phyloP scores from a whole-genome alignment of 2,113 vertebrate genomes.

The Indicator maculatus region DNA sequence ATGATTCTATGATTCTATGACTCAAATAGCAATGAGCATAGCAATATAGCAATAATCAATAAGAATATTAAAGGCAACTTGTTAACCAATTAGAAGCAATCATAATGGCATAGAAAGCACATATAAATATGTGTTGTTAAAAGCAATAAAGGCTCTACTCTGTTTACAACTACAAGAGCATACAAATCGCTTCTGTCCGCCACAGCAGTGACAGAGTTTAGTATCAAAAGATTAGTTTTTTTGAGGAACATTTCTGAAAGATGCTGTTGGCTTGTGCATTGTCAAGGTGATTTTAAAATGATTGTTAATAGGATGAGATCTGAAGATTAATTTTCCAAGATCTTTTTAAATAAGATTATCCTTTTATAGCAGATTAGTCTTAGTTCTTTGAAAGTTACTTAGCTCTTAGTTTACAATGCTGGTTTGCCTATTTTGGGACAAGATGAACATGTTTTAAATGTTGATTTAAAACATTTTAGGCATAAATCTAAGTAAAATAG shows the following conservation, averaged over 20 bases:
- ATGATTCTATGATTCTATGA: too few relatives aligned
- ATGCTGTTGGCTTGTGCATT: not conserved
- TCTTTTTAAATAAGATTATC: not conserved
- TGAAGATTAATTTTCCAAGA: not conserved
- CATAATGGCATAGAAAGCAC: too few relatives aligned
- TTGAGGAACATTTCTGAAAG: not conserved
- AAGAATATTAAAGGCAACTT: too few relatives aligned
- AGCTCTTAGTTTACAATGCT: not conserved
- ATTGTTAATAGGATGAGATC: not conserved
- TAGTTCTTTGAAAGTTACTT: not conserved
- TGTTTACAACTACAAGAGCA: too few relatives aligned
- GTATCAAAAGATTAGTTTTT: not conserved
- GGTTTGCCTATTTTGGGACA: not conserved
- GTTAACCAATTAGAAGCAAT: too few relatives aligned
- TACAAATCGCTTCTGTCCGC: too few relatives aligned
- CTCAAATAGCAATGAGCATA: too few relatives aligned
- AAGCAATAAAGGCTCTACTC: too few relatives aligned
- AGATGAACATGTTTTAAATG: not conserved
- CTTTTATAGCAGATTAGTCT: not conserved
- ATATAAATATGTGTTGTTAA: too few relatives aligned
- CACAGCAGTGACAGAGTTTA: not conserved
- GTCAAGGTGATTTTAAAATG: not conserved
- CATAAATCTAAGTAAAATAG: not conserved
- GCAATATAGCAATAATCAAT: too few relatives aligned
- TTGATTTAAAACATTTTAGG: not conserved